A percentile compares a stretch with the other conserved stretches of the same genome.
Evolutionary conservation across 2,797 vertebrate species (phyloP).

Genomic region (Leptodactylus fallax): DNA sequence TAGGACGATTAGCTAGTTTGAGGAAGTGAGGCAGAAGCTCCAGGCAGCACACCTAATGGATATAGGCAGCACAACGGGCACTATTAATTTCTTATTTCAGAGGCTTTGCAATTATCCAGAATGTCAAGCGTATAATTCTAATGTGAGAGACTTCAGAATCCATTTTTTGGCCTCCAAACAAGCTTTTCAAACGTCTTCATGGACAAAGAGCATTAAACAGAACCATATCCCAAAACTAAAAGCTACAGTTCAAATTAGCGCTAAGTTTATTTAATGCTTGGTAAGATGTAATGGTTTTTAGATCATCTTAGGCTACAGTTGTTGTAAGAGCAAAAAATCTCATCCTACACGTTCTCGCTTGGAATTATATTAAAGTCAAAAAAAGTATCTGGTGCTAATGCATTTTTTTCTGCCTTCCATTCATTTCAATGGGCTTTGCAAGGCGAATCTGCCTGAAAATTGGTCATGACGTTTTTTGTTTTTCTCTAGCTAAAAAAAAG

Average conservation of each 20-base stretch:
- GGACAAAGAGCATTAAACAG: constrained; percentile 32
- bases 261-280: constrained; percentile 5
- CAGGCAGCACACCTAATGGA: constrained; percentile 62
- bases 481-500: no score
- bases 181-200: constrained; percentile 22
- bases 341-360: neutral
- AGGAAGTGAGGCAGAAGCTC: constrained; percentile 59
- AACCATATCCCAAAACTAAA: neutral
- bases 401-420: no score
- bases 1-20: constrained; percentile 56
- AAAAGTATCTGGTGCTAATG: no score
- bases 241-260: neutral
- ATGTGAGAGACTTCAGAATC: constrained; percentile 45
- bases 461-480: no score
- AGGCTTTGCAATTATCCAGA: constrained; percentile 60
- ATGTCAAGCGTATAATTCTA: constrained; percentile 63
- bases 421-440: no score
- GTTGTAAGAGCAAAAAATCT: neutral
- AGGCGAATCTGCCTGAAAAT: no score
- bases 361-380: neutral
- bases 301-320: neutral
- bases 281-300: neutral
- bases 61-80: constrained; percentile 51
- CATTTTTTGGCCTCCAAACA: constrained; percentile 52
- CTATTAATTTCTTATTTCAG: constrained; percentile 62